Conservation (phyloP, 2,113 vertebrate genomes). For the Xyrauchen texanus region DNA sequence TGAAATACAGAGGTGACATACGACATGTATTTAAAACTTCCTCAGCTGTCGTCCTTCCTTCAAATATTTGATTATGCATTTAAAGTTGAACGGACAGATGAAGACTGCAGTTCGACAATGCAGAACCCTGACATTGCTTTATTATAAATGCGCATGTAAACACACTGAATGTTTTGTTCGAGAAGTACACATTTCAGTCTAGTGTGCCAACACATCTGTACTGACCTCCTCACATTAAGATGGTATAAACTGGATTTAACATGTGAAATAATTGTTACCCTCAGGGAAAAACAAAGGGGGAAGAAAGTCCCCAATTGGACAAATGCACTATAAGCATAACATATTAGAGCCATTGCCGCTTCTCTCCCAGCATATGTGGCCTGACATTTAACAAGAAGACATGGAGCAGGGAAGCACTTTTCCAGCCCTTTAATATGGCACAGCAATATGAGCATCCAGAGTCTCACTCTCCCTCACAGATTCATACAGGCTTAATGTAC, state of each 20-base stretch:
- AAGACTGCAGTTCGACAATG: too few species aligned
- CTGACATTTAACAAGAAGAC: slow-evolving; percentile 59
- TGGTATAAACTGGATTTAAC: slow-evolving; percentile 33
- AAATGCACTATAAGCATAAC: slow-evolving; percentile 54
- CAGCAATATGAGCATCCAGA: slow-evolving; percentile 61
- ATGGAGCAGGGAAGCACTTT: slow-evolving; percentile 58
- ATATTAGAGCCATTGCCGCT: slow-evolving; percentile 50
- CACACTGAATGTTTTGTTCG: too few species aligned
- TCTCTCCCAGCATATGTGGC: slow-evolving; percentile 56
- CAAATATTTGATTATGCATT: too few species aligned
- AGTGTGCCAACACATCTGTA: slow-evolving; percentile 28
- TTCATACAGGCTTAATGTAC: slow-evolving; percentile 63
- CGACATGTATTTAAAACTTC: too few species aligned
- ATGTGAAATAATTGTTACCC: slow-evolving; percentile 44
- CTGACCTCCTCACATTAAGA: slow-evolving; percentile 36
- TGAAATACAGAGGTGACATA: too few species aligned
- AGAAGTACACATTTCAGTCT: slow-evolving; percentile 21
- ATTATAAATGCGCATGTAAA: too few species aligned
- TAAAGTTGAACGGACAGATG: too few species aligned
- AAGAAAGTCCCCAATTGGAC: slow-evolving; percentile 51
- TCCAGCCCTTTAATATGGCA: slow-evolving; percentile 60
- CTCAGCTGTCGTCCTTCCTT: too few species aligned
- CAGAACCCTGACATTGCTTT: too few species aligned
- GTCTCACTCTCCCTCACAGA: slow-evolving; percentile 55
- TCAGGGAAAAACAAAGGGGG: slow-evolving; percentile 45